Evolutionary conservation across 2,797 vertebrate species (phyloP), one percentile per base, ranked within the genome.

Genomic region (Parauchenoglanis punctatus): DNA sequence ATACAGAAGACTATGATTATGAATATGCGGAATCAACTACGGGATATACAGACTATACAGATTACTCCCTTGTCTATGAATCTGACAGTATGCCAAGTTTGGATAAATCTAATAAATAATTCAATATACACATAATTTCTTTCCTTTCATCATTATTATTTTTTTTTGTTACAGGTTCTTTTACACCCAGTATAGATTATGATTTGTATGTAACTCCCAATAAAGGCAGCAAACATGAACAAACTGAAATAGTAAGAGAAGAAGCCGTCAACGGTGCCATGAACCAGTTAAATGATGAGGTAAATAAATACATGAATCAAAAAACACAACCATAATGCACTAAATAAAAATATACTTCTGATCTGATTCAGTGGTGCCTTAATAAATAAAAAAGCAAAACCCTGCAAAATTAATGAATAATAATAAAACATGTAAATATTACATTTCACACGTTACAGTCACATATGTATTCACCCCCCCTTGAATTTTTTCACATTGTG

Each of bases 61-160:
- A 54, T 0, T 1, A 13, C 83, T 94, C 92, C 49, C 91, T 91
- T 0, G 92, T 93, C 7, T 94, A 94, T 67, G 85, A 84, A 46
- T 4, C 6, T 65, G 40, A 65, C 0, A 4, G 81, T 82, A 82
- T 65, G 59, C 13, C 23, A 81, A 44, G 35, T 63, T 61, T 46
- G 65, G 0, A 18, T 65, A 17, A 63, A n/a, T 18, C 17, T 82
- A 46, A 46, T 46, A 63, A 82, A 17, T 46, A 82, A 82, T 28
- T 40, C 8, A 73, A 8, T 73, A 4, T 82, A 52, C 52, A 18
- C 40, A 81, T 17, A 17, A 56, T 44, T 81, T 59, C 2, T 81
- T 81, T 44, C 35, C 31, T 44, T 10, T 61, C 44, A 61, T 3
- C 17, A 44, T 44, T 20, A 35, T 40, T 25, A 1, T 7, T 54